Evolutionary conservation across 1,140 invertebrate species (phyloP), one percentile per base, ranked within the genome.

Genomic region (Thrips palmi): DNA sequence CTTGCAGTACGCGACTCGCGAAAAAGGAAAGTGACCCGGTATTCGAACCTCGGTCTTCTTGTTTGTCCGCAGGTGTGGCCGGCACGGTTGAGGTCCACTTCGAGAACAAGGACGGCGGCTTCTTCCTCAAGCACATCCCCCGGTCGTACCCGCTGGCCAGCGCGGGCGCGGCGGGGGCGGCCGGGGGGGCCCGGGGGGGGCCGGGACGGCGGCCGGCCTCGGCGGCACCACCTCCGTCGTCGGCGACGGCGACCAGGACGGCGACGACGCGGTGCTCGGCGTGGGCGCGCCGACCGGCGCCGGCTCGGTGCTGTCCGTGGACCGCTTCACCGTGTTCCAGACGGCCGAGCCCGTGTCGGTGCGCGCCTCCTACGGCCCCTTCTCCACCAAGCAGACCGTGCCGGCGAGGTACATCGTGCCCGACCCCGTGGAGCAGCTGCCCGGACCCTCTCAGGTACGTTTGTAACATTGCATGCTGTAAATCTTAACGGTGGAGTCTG

Each of bases 341-440:
- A 82, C 80, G 22, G 80, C 78, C 19, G 72, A 82, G 41, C 80
- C 85, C 4, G 79, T 83, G 1, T 85, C 83, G 0, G 77, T 92
- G 3, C 62, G 83, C 11, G 84, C 85, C 6, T 84, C 78, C 4
- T 91, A 89, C 49, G 87, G 87, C 2, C 86, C 86, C 2, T 91
- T 91, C 59, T 85, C 81, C 43, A 88, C 84, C 20, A 88, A 88
- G 50, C 84, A 91, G 57, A 89, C 83, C 1, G 83, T 91, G 11
- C 84, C 84, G n/a, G 80, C 82, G 0, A 63, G 81, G n/a, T 83
- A 82, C 49, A 71, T 84, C 39, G 77, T 86, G 10, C 80, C 81
- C 0, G 80, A 84, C 53, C 74, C 19, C 33, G 1, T 22, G 28
- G n/a, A 17, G 24, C 7, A 31, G n/a, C 18, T 24, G n/a, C n/a